Percentiles rank a stretch among this genome's conserved stretches.
Evolutionary conservation across 2,113 vertebrate species (phyloP).

Genomic region (Chloebia gouldiae): DNA sequence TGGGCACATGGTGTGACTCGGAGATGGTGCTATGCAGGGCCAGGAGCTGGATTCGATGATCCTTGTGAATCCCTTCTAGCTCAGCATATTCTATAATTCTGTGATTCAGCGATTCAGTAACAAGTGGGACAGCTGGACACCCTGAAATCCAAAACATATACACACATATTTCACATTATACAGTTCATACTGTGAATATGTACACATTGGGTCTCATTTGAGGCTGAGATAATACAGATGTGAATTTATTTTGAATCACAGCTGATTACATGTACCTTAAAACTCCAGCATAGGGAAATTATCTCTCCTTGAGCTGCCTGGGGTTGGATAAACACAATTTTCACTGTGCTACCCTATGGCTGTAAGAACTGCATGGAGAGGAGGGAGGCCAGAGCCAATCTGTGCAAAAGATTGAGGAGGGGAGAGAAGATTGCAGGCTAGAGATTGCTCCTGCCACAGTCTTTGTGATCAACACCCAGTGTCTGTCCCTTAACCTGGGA

Average conservation of each 20-base stretch:
- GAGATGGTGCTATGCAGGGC: not conserved
- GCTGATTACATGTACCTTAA: not conserved
- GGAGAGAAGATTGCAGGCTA: not conserved
- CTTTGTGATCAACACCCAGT: not conserved
- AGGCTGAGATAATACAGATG: not conserved
- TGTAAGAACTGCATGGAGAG: not conserved
- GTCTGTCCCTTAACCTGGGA: not conserved
- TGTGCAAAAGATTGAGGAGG: not conserved
- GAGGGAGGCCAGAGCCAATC: not conserved
- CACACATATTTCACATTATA: not conserved
- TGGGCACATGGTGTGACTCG: rapidly evolving
- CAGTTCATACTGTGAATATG: not conserved
- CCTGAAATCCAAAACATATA: not conserved
- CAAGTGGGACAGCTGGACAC: not conserved
- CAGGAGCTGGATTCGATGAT: no score
- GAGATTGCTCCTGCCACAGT: not conserved
- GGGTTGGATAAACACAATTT: not conserved
- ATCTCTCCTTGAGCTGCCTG: not conserved
- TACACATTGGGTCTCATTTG: not conserved
- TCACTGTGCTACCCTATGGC: not conserved
- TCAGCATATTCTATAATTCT: not conserved
- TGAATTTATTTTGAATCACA: not conserved
- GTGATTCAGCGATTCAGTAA: not conserved
- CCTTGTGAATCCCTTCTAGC: not conserved
- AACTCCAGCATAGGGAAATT: not conserved